A percentile compares a stretch with the other conserved stretches of the same genome.
These are phyloP conservation scores for Dasypogon diadema DNA, from an alignment of 2,888 invertebrate species.

Conservation along the genomic window DNA sequence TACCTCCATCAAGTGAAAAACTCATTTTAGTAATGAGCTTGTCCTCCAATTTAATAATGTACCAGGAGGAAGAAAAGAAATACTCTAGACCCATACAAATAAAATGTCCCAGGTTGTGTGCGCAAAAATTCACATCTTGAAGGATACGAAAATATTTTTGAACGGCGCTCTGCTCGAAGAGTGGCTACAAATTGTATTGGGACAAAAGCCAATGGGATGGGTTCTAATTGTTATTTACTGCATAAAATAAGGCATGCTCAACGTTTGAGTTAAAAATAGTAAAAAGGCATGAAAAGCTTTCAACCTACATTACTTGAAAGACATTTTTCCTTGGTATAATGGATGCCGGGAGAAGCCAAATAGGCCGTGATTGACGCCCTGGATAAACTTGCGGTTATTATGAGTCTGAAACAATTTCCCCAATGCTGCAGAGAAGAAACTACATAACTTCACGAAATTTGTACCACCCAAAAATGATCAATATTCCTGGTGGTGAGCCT, in stretches of 20 bases:
- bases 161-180: background rate
- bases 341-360: too few relatives aligned
- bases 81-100: background rate
- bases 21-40: constrained; percentile 21
- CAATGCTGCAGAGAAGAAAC: too few relatives aligned
- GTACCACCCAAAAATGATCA: background rate
- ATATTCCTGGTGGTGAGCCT: background rate
- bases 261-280: constrained; percentile 16
- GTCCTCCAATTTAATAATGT: constrained; percentile 27
- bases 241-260: constrained; percentile 7
- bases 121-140: background rate
- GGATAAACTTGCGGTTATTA: background rate
- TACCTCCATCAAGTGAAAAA: background rate
- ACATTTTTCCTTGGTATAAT: too few relatives aligned
- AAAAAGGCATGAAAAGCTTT: background rate
- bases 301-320: too few relatives aligned
- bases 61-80: background rate
- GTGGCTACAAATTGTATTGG: background rate
- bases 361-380: background rate
- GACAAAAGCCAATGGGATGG: background rate
- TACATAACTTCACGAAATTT: too few relatives aligned
- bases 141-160: constrained; percentile 7
- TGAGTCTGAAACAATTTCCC: background rate
- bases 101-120: background rate
- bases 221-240: constrained; percentile 8